phyloP scores from a whole-genome alignment of 2,113 vertebrate species.

The Hyla sarda region DNA sequence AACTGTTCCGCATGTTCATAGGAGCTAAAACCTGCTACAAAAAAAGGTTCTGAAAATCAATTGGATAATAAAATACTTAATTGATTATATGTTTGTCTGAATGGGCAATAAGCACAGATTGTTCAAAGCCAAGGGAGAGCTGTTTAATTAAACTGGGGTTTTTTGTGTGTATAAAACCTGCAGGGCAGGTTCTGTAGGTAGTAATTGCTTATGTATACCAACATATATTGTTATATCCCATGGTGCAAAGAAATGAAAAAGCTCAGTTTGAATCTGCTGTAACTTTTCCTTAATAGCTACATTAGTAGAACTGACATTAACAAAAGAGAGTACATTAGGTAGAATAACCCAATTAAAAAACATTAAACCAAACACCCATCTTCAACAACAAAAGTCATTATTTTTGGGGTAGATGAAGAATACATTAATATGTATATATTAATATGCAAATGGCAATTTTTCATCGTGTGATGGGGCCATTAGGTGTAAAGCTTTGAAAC shows the following conservation, averaged over 20 bases:
- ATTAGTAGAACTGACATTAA: constrained; percentile 56
- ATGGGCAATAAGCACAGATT: constrained; percentile 68
- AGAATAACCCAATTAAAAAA: constrained; percentile 58
- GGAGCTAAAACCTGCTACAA: constrained; percentile 68
- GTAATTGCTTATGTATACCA: constrained; percentile 63
- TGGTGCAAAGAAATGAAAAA: constrained; percentile 62
- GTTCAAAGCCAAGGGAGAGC: constrained; percentile 66
- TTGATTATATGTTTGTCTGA: constrained; percentile 74
- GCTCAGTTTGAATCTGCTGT: constrained; percentile 60
- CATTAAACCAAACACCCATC: constrained; percentile 44
- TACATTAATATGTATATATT: neutral
- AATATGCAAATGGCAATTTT: neutral
- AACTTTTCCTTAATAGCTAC: constrained; percentile 59
- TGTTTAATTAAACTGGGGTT: constrained; percentile 71
- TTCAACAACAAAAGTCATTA: constrained; percentile 10
- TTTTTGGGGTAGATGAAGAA: neutral
- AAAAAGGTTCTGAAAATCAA: constrained; percentile 69
- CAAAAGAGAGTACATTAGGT: constrained; percentile 55
- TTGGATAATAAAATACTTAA: constrained; percentile 81
- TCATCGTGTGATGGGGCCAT: neutral
- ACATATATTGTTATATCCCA: constrained; percentile 63
- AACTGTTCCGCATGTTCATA: constrained; percentile 68
- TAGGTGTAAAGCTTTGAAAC: neutral
- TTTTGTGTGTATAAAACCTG: constrained; percentile 65
- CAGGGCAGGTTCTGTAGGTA: constrained; percentile 63